Evolutionary conservation across 30 jellyfish, hydroid and myxozoan genomes (phyloP), one percentile per base, ranked within the genome.

Genomic region (Mastigias papua): DNA sequence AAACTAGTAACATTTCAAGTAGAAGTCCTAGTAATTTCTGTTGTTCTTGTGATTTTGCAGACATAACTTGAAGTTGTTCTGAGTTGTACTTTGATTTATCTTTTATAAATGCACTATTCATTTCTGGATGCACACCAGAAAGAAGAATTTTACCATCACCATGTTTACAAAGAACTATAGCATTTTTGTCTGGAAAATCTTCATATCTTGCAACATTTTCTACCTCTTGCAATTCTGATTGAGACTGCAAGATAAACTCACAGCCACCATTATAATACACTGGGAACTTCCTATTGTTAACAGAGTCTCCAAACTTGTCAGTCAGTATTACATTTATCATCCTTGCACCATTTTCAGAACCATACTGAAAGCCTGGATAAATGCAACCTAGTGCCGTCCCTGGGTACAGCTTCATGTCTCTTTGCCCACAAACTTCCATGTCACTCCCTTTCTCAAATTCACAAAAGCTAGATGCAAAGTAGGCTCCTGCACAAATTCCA

Each of bases 401-500:
- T 37, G 83, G 90, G 57, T 74, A 94, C 21, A 94, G 84, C 48
- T 58, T 65, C 70, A 94, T 81, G 30, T 60, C 60, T 13, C 99
- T 86, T 37, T 71, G 60, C 4, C 97, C 97, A 27, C 88, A 69
- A 9, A 94, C 97, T 80, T 89, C 99, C 63, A 94, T 72, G 28
- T 50, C 77, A 33, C 88, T 77, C 13, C 93, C 96, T 71, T 76
- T 70, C 70, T 93, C 97, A 88, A 93, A 94, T 20, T 48, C 89
- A 57, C 96, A 93, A 48, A 29, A 73, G 26, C 80, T 46, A 32
- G 96, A 70, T 10, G 97, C 96, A 70, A 82, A 89, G 69, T 93
- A 93, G 17, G 98, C 98, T 7, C 98, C 98, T 17, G 98, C 98
- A 64, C 98, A 93, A 21, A 93, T 46, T 1, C 98, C 98, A 33